Evolutionary conservation across 2,113 vertebrate species (phyloP).

Genomic region (Leptobrachium leishanense): DNA sequence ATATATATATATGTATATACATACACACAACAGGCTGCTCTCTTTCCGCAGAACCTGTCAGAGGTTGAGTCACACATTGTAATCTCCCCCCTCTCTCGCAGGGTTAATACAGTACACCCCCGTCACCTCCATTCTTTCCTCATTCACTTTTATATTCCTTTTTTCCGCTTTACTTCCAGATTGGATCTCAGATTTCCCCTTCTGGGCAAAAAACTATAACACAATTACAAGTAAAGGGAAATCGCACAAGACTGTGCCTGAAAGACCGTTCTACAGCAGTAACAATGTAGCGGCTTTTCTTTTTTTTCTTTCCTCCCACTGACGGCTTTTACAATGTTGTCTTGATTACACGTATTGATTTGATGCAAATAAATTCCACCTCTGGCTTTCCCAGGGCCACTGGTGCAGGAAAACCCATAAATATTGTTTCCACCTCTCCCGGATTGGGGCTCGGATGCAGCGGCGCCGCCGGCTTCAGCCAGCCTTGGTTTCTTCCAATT

Average conservation of each 20-base stretch:
- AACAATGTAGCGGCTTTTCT: constrained; percentile 21
- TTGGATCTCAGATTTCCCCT: constrained; percentile 26
- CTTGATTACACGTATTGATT: constrained; percentile 46
- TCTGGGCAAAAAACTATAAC: constrained; percentile 30
- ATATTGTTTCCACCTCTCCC: constrained; percentile 27
- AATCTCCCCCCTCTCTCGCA: neutral
- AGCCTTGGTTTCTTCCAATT: neutral
- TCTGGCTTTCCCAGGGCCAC: constrained; percentile 31
- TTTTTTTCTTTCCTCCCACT: neutral
- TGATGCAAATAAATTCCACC: constrained; percentile 38
- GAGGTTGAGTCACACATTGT: neutral
- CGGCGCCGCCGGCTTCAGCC: constrained; percentile 5
- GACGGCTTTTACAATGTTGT: constrained; percentile 44
- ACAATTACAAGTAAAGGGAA: constrained; percentile 27
- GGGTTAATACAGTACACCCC: neutral
- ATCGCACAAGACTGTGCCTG: neutral
- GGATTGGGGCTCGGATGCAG: neutral
- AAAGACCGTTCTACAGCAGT: neutral
- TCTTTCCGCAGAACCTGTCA: too few species aligned
- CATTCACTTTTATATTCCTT: neutral
- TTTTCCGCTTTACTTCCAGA: constrained; percentile 11
- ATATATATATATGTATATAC: too few species aligned
- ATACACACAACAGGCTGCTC: too few species aligned
- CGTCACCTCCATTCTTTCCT: neutral
- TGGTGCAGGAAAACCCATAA: constrained; percentile 31